These are phyloP conservation scores for Acrossocheilus fasciatus DNA, from an alignment of 2,797 vertebrate species.

Conservation along the genomic window DNA sequence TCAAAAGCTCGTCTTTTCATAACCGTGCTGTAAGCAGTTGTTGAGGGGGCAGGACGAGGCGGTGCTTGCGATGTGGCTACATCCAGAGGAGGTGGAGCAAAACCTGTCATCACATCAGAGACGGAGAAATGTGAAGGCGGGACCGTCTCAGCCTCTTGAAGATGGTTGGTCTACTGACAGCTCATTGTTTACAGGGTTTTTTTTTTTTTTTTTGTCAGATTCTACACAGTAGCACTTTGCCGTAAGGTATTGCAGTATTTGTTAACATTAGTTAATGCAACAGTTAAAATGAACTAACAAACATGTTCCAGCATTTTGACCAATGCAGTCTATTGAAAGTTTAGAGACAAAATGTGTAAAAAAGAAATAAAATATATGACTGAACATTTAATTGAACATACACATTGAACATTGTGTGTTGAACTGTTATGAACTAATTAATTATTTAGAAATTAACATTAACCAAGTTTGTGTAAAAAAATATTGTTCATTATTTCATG, in stretches of 20 bases:
- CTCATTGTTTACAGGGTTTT: conserved; percentile 5
- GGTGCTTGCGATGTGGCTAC: conserved; percentile 34
- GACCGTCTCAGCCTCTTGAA: background rate
- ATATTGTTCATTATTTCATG: background rate
- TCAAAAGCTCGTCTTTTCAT: conserved; percentile 45
- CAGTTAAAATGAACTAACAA: background rate
- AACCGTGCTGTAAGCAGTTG: conserved; percentile 31
- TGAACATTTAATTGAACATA: no score
- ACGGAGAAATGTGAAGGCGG: conserved; percentile 10
- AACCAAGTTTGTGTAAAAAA: background rate
- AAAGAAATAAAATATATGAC: background rate
- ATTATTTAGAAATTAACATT: background rate
- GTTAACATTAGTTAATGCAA: background rate
- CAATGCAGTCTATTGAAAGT: background rate
- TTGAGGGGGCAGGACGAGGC: conserved; percentile 34
- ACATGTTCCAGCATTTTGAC: background rate
- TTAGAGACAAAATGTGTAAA: no score
- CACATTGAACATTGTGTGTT: background rate
- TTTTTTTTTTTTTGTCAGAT: no score
- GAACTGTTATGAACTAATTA: background rate
- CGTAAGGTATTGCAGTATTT: background rate
- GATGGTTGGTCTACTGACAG: conserved; percentile 4
- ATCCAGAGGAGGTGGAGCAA: conserved; percentile 42
- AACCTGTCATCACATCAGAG: conserved; percentile 35
- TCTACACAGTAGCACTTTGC: background rate